A percentile compares a stretch with the other conserved stretches of the same genome.
phyloP scores from a whole-genome alignment of 2,797 vertebrate genomes.

The Rhabdomys pumilio region DNA sequence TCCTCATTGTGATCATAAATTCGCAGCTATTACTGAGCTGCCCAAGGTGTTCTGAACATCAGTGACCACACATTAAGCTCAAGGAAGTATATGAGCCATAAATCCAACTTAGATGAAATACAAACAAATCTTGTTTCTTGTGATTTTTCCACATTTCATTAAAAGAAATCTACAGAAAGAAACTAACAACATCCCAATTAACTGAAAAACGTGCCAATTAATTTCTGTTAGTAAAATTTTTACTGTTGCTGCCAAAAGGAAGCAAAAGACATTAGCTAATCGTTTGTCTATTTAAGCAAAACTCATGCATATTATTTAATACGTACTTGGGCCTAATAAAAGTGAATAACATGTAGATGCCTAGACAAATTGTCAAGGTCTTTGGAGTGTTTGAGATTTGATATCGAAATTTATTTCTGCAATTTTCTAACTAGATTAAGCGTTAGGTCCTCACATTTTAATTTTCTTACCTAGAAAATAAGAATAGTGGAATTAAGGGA shows the following conservation, averaged over 20 bases:
- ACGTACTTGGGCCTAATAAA: not conserved
- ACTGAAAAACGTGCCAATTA: conserved; percentile 20
- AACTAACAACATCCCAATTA: conserved; percentile 24
- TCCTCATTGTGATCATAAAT: not conserved
- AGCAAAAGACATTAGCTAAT: not conserved
- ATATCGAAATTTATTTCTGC: conserved; percentile 2
- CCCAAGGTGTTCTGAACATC: not conserved
- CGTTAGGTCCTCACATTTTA: not conserved
- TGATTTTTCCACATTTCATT: conserved; percentile 1
- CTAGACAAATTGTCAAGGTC: not conserved
- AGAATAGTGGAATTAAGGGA: not conserved
- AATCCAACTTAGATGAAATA: conserved; percentile 1
- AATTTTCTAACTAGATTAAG: not conserved
- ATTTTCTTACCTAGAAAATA: conserved; percentile 60
- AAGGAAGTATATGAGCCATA: conserved; percentile 19
- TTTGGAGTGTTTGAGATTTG: not conserved
- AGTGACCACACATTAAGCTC: not conserved
- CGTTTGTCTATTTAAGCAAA: conserved; percentile 33
- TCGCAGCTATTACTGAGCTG: not conserved
- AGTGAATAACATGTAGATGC: not conserved
- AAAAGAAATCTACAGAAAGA: conserved; percentile 41
- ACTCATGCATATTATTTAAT: not conserved
- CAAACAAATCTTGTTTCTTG: not conserved
- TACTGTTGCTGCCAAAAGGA: conserved; percentile 20
- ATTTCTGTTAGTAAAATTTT: conserved; percentile 42